Conservation (phyloP, 2,888 invertebrate genomes). For the Epinotia bilunana region DNA sequence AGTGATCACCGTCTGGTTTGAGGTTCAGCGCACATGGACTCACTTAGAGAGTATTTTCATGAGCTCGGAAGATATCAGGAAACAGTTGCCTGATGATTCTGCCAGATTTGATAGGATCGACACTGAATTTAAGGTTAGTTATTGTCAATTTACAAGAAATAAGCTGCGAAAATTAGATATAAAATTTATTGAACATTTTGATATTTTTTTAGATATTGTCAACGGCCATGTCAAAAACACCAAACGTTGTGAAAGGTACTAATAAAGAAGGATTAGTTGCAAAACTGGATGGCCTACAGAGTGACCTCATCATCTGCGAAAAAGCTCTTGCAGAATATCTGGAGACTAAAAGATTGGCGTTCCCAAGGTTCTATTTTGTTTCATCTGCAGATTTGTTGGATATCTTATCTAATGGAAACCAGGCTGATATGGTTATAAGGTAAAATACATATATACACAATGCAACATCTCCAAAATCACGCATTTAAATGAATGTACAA, state of each 20-base stretch:
- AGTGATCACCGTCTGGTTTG: slow-evolving; percentile 96
- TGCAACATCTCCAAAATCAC: not conserved
- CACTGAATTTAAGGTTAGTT: slow-evolving; percentile 91
- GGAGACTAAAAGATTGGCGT: slow-evolving; percentile 97
- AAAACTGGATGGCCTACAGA: slow-evolving; percentile 92
- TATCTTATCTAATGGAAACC: slow-evolving; percentile 97
- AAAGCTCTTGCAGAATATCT: slow-evolving; percentile 98
- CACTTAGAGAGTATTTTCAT: slow-evolving; percentile 99
- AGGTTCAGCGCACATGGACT: slow-evolving; percentile 98
- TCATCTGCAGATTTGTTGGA: slow-evolving; percentile 98
- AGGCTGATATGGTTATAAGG: slow-evolving; percentile 92
- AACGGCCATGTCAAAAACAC: slow-evolving; percentile 90
- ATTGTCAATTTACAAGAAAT: not conserved
- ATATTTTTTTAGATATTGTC: slow-evolving; percentile 85
- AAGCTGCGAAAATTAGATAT: not conserved
- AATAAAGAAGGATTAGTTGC: slow-evolving; percentile 93
- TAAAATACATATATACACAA: slow-evolving; percentile 46
- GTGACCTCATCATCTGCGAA: slow-evolving; percentile 95
- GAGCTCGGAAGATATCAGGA: slow-evolving; percentile 98
- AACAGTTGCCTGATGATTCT: slow-evolving; percentile 97
- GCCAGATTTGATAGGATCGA: slow-evolving; percentile 96
- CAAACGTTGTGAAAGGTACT: slow-evolving; percentile 96
- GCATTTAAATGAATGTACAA: not conserved
- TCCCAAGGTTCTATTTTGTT: slow-evolving; percentile 98
- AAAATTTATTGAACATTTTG: not conserved